Evolutionary conservation across 2,888 invertebrate species (phyloP), one percentile per base, ranked within the genome.

Genomic region (Sympetrum striolatum): DNA sequence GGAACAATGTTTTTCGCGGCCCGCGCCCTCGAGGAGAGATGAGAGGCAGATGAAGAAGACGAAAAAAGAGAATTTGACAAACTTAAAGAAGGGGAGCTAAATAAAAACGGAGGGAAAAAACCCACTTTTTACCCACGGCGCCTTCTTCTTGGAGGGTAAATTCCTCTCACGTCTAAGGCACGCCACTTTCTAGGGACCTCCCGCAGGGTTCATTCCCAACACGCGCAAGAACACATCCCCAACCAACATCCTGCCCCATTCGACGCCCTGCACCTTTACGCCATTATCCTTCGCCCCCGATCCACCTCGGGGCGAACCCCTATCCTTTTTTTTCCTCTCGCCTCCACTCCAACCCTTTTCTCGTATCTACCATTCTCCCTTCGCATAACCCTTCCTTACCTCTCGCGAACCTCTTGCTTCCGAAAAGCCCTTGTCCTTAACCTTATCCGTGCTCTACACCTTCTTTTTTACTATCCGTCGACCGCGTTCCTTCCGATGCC

Each of bases 151-250:
- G 15, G 82, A 82, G 82, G 86, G 60, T 86, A 60, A 64, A 86
- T 86, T 86, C 86, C 86, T 60, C 86, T 86, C 86, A 86, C 86
- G 86, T 86, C 86, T 86, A 60, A 58, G 60, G 58, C 86, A 60
- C 86, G 86, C 60, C 86, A 86, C 86, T 86, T 53, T 60, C 86
- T 60, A 64, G 86, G 86, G 86, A 86, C 86, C 86, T 86, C 86
- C 86, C 86, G 64, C 60, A 35, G 37, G 86, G 86, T 86, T 86
- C 86, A 86, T 86, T 86, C 86, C 86, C 86, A n/a, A 86, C 86
- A 86, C 86, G 86, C 86, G 64, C 86, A 86, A 58, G 86, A 60
- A 86, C 86, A 86, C 86, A 86, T 64, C 86, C 86, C 48, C 44
- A 14, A 39, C 81, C 81, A 31, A 25, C 82, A 58, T 82, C 82